Conservation (phyloP, 2,888 invertebrate species). For the Chymomyza caudatula region DNA sequence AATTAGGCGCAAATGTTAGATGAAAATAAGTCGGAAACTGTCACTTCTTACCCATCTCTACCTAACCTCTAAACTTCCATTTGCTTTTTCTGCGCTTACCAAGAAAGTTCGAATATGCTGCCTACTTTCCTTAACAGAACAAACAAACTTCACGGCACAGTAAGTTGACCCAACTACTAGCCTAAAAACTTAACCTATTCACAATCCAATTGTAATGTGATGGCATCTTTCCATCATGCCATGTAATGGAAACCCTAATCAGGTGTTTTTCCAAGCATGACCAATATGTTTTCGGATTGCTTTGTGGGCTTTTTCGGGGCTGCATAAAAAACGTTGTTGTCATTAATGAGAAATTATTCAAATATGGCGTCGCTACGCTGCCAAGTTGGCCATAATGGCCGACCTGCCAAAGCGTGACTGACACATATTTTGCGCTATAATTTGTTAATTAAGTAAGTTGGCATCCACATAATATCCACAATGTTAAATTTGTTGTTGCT, state of each 20-base stretch:
- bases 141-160: conserved; percentile 3
- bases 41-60: too few relatives aligned
- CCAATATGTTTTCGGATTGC: conserved; percentile 17
- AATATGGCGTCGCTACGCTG: conserved; percentile 43
- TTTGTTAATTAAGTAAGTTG: conserved; percentile 42
- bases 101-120: too few relatives aligned
- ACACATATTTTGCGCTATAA: conserved; percentile 41
- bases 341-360: conserved; percentile 41
- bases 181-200: neutral
- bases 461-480: neutral
- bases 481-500: neutral
- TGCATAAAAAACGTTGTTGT: conserved; percentile 20
- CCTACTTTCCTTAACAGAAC: too few relatives aligned
- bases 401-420: conserved; percentile 39
- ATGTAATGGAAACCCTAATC: conserved; percentile 39
- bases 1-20: too few relatives aligned
- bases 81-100: too few relatives aligned
- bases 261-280: conserved; percentile 60
- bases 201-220: neutral
- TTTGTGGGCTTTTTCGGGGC: conserved; percentile 9
- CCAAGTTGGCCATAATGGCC: conserved; percentile 34
- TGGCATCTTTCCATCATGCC: conserved; percentile 13
- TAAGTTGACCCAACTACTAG: conserved; percentile 13
- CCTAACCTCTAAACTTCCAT: too few relatives aligned
- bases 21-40: too few relatives aligned